Evolutionary conservation across 2,888 invertebrate species (phyloP).

Genomic region (Oligia latruncula): DNA sequence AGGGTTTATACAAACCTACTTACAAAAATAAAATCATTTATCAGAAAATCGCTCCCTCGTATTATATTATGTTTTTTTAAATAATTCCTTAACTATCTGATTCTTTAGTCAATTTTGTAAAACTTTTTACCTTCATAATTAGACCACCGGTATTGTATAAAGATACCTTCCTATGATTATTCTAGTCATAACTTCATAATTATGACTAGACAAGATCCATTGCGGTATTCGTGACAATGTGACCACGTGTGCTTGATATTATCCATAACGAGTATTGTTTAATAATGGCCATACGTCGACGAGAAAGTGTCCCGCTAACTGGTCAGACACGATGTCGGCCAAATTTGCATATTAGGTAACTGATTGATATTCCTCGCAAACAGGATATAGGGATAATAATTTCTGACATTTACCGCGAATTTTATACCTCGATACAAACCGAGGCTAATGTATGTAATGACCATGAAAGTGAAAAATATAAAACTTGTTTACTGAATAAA

Average conservation of each 20-base stretch:
- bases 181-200: conserved; percentile 49
- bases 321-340: conserved; percentile 81
- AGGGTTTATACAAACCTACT: no score
- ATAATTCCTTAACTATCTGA: not conserved
- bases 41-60: no score
- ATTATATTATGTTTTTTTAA: not conserved
- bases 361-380: conserved; percentile 60
- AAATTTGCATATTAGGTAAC: conserved; percentile 84
- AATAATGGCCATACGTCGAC: conserved; percentile 77
- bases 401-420: conserved; percentile 37
- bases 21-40: no score
- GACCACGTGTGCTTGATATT: conserved; percentile 64
- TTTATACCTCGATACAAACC: conserved; percentile 4
- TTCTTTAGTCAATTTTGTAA: not conserved
- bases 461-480: conserved; percentile 23
- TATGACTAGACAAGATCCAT: conserved; percentile 40
- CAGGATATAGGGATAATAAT: conserved; percentile 59
- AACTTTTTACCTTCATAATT: not conserved
- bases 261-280: conserved; percentile 83
- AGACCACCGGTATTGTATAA: not conserved
- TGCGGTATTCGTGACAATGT: conserved; percentile 55
- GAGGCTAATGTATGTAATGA: conserved; percentile 18
- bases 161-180: conserved; percentile 33
- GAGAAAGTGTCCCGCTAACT: conserved; percentile 85
- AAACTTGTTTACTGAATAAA: conserved; percentile 7